A percentile compares a stretch with the other conserved stretches of the same genome.
Conservation (phyloP, 2,888 invertebrate genomes). For the Euclidia mi region DNA sequence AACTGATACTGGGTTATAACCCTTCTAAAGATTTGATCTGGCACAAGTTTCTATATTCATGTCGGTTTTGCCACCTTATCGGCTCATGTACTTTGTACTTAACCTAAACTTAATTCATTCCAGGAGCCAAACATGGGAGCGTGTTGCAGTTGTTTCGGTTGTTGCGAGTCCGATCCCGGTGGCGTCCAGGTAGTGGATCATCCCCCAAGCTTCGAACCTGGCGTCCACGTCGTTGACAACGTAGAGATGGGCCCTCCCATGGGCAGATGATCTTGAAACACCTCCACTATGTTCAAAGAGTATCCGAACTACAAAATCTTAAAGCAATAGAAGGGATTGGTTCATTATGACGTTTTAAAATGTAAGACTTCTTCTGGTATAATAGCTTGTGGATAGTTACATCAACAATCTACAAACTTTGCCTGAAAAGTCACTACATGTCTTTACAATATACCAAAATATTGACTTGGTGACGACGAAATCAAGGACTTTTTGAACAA, state of each 20-base stretch:
- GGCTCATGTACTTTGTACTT: not conserved
- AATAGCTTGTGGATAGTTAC: too few species aligned
- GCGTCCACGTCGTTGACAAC: constrained; percentile 63
- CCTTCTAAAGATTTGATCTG: too few species aligned
- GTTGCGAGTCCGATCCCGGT: constrained; percentile 46
- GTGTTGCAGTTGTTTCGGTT: constrained; percentile 66
- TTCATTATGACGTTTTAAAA: too few species aligned
- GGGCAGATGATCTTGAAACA: constrained; percentile 43
- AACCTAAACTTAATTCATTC: constrained; percentile 19
- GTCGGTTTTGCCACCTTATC: too few species aligned
- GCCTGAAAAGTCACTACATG: too few species aligned
- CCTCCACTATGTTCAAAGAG: constrained; percentile 13
- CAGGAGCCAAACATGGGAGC: constrained; percentile 63
- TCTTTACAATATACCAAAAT: too few species aligned
- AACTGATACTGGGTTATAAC: too few species aligned
- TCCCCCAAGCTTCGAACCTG: constrained; percentile 14
- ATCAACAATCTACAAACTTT: too few species aligned
- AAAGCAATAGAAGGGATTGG: not conserved
- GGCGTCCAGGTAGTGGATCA: constrained; percentile 37
- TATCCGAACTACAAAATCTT: constrained; percentile 8
- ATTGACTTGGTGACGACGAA: too few species aligned
- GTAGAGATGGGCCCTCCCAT: constrained; percentile 37
- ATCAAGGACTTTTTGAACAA: too few species aligned
- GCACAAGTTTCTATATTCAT: too few species aligned
- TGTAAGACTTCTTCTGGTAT: too few species aligned